phyloP scores from a whole-genome alignment of 2,113 vertebrate genomes.

The Nibea albiflora region DNA sequence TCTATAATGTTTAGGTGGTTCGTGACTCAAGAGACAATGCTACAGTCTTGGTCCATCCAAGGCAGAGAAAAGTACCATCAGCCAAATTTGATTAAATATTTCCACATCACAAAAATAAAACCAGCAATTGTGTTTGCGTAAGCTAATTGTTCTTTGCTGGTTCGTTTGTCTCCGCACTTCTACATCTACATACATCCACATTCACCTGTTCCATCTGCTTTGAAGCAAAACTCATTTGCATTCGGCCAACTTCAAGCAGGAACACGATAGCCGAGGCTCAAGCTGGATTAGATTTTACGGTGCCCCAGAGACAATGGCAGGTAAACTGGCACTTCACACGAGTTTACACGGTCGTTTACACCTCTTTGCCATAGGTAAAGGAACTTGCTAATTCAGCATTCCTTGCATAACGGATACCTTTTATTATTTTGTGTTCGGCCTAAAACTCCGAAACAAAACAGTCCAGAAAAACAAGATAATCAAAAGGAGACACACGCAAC shows the following conservation, averaged over 20 bases:
- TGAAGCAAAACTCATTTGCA: constrained; percentile 60
- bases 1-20: constrained; percentile 1
- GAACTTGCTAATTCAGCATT: constrained; percentile 45
- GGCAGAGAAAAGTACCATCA: background rate
- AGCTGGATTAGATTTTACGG: constrained; percentile 59
- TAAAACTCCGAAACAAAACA: constrained; percentile 29
- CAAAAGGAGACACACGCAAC: constrained; percentile 10
- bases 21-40: constrained; percentile 1
- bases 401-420: constrained; percentile 1
- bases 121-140: background rate
- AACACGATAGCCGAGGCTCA: constrained; percentile 32
- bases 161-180: background rate
- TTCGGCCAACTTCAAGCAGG: constrained; percentile 39
- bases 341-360: constrained; percentile 63
- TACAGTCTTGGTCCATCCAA: background rate
- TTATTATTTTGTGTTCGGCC: constrained; percentile 20
- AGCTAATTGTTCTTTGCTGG: constrained; percentile 5
- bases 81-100: constrained; percentile 23
- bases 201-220: constrained; percentile 26
- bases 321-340: constrained; percentile 62
- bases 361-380: constrained; percentile 20
- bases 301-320: constrained; percentile 63
- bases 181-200: constrained; percentile 27
- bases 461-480: background rate
- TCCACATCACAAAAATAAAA: constrained; percentile 3